Evolutionary conservation across 2,797 vertebrate genomes (phyloP).

Genomic region (Staurois parvus): DNA sequence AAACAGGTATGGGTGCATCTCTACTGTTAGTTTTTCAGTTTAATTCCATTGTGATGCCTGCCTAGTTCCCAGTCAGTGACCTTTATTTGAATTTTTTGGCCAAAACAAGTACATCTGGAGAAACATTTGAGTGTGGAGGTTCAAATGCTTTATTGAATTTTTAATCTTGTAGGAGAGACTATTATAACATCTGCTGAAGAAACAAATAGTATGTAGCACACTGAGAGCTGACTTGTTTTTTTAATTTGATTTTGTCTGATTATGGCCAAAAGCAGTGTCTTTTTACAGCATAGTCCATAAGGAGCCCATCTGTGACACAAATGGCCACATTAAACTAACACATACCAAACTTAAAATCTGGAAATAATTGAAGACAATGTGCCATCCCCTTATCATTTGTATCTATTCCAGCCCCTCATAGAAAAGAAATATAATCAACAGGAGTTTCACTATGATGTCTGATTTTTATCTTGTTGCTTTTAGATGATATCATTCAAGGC

Average conservation of each 20-base stretch:
- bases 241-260: no score
- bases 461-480: neutral
- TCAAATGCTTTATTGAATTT: no score
- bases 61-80: neutral
- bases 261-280: neutral
- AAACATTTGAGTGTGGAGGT: no score
- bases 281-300: neutral
- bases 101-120: neutral
- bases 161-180: no score
- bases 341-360: neutral
- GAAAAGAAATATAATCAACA: neutral
- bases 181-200: no score
- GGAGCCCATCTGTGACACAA: neutral
- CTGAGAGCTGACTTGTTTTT: slow-evolving; percentile 69
- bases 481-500: neutral
- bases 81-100: neutral
- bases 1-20: no score
- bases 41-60: neutral
- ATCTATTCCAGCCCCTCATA: neutral
- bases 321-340: neutral
- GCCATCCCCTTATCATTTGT: neutral
- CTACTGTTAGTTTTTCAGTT: neutral
- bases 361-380: neutral
- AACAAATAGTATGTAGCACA: slow-evolving; percentile 61
- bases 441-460: neutral